Base-by-base conservation (phyloP, 2,113 vertebrate species). In the Phodopus roborovskii region DNA sequence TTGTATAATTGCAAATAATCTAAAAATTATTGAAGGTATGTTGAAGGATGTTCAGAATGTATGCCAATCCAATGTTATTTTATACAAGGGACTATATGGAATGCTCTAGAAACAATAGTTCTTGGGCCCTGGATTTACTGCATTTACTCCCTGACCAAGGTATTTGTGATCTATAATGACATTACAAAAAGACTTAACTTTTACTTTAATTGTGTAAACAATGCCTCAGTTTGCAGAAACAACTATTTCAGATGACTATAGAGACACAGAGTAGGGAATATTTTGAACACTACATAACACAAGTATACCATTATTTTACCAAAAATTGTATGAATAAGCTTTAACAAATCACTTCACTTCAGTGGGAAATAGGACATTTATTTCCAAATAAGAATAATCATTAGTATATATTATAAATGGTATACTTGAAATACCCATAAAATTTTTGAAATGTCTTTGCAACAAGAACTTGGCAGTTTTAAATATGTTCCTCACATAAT, bases 301-400 rank as follows among this genome's bases (percentile, higher is more conserved):
- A 22, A 70, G 24, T 75, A 71, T 12, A 95, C 73, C 20, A 85
- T 93, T 56, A 62, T 20, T 36, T 42, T 68, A 56, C 22, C 74
- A 58, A 90, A 94, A 87, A 60, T 66, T 90, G 53, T 39, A n/a
- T 83, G 70, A 96, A 89, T 58, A 91, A 64, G 48, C 42, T 83
- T 94, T 95, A 82, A 94, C 62, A 62, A 77, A 39, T 56, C 24
- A 95, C 70, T 88, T 56, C 24, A 95, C 70, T 88, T 97, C 77
- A 82, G 74, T 33, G 42, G 95, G 81, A 92, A 94, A 30, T 89
- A 96, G 60, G 58, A 50, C 66, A 87, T 50, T 7, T 94, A 36
- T 58, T 93, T 97, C 97, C 81, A 73, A 96, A 90, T 90, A 74
- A 94, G 75, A 97, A 94, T 24, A 87, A 94, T 24, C 85, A 90